phyloP scores from a whole-genome alignment of 2,797 vertebrate species.

The Carapus acus region DNA sequence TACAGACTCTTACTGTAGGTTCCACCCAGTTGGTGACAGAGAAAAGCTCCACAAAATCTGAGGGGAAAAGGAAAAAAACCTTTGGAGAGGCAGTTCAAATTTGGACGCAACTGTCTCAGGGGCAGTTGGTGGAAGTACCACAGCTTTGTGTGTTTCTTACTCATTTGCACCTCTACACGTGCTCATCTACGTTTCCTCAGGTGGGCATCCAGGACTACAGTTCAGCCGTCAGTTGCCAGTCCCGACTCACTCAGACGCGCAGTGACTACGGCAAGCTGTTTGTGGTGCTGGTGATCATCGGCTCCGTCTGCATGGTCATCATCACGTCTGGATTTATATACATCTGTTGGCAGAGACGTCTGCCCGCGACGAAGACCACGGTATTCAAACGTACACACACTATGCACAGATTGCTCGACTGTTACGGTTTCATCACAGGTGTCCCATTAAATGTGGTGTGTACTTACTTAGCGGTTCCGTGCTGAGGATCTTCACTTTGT shows the following conservation, averaged over 20 bases:
- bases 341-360: slow-evolving; percentile 92
- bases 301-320: slow-evolving; percentile 92
- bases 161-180: too few species aligned
- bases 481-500: slow-evolving; percentile 94
- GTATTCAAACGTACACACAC: slow-evolving; percentile 56
- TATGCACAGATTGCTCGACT: not conserved
- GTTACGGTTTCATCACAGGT: too few species aligned
- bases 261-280: slow-evolving; percentile 96
- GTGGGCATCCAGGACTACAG: slow-evolving; percentile 90
- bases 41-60: too few species aligned
- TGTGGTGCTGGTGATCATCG: slow-evolving; percentile 92
- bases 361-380: slow-evolving; percentile 88
- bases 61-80: too few species aligned
- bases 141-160: too few species aligned
- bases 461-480: slow-evolving; percentile 65
- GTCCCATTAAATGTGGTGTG: too few species aligned
- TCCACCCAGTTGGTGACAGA: too few species aligned
- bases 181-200: slow-evolving; percentile 62
- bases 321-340: slow-evolving; percentile 92
- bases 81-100: too few species aligned
- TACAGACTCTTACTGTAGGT: too few species aligned
- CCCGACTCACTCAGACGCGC: slow-evolving; percentile 79
- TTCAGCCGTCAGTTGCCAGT: slow-evolving; percentile 79
- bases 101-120: too few species aligned
- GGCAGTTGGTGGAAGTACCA: too few species aligned